Conservation (phyloP, 2,113 vertebrate genomes). For the Xyrauchen texanus region DNA sequence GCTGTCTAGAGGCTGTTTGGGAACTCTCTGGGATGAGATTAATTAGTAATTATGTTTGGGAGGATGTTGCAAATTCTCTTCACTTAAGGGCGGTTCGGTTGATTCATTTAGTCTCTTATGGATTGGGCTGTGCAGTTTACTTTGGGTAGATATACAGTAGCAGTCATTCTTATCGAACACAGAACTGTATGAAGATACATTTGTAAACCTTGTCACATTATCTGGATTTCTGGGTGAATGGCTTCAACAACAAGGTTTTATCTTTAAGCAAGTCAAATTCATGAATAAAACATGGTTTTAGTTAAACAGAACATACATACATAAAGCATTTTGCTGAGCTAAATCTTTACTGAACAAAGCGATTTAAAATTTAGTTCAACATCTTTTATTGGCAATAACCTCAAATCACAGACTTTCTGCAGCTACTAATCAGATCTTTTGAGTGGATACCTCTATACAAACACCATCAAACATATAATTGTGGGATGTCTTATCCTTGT, state of each 20-base stretch:
- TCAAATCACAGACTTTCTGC: too few relatives aligned
- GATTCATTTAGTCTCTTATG: constrained; percentile 30
- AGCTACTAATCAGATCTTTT: too few relatives aligned
- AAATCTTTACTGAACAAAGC: too few relatives aligned
- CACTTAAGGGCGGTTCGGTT: not conserved
- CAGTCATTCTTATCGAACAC: constrained; percentile 5
- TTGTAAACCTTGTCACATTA: not conserved
- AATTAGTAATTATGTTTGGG: not conserved
- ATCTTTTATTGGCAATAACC: too few relatives aligned
- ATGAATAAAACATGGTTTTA: not conserved
- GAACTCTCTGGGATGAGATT: not conserved
- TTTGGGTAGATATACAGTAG: not conserved
- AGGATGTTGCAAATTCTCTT: not conserved
- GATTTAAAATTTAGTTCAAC: too few relatives aligned
- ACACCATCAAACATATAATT: too few relatives aligned
- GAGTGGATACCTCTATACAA: too few relatives aligned
- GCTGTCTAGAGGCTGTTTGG: constrained; percentile 7
- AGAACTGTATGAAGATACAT: not conserved
- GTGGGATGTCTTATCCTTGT: too few relatives aligned
- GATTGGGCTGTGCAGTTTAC: constrained; percentile 15
- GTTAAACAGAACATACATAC: too few relatives aligned
- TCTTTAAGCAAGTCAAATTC: not conserved
- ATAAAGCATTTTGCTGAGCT: too few relatives aligned
- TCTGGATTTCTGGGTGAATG: not conserved
- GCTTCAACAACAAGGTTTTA: not conserved